Conservation (phyloP, 2,888 invertebrate genomes). For the Anodontia alba region DNA sequence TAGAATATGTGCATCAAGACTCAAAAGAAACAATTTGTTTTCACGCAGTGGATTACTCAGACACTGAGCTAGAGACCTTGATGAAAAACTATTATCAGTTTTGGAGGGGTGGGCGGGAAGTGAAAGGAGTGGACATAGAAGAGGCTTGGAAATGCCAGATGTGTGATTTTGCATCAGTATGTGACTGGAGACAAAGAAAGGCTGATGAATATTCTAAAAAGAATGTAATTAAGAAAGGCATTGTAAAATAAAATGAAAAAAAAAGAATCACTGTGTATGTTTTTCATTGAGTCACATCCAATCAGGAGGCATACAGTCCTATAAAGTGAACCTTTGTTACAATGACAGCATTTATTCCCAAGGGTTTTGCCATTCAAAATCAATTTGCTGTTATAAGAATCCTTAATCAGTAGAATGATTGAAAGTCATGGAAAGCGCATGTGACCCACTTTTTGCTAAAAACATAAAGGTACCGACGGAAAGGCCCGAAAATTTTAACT, state of each 20-base stretch:
- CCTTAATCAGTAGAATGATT: too few relatives aligned
- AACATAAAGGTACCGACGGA: too few relatives aligned
- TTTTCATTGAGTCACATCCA: too few relatives aligned
- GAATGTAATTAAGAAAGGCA: constrained; percentile 40
- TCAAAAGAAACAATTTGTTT: constrained; percentile 66
- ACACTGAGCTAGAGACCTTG: constrained; percentile 60
- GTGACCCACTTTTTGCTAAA: too few relatives aligned
- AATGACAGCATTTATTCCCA: too few relatives aligned
- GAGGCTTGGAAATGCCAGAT: constrained; percentile 83
- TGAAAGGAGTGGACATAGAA: constrained; percentile 81
- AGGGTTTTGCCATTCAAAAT: too few relatives aligned
- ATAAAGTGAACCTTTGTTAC: too few relatives aligned
- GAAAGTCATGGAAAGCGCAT: too few relatives aligned
- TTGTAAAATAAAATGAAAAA: background rate
- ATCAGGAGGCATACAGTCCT: too few relatives aligned
- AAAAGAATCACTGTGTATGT: too few relatives aligned
- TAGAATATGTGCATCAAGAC: constrained; percentile 81
- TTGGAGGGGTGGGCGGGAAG: constrained; percentile 77
- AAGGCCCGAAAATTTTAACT: too few relatives aligned
- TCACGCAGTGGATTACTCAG: constrained; percentile 67
- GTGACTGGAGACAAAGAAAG: constrained; percentile 80
- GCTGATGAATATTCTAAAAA: constrained; percentile 63
- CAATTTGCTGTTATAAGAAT: too few relatives aligned
- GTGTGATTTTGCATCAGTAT: constrained; percentile 79
- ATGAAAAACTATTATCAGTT: constrained; percentile 67